A percentile compares a stretch with the other conserved stretches of the same genome.
These are phyloP conservation scores for Lepilemur ruficaudatus DNA, from an alignment of 2,797 vertebrate genomes.

Conservation along the genomic window DNA sequence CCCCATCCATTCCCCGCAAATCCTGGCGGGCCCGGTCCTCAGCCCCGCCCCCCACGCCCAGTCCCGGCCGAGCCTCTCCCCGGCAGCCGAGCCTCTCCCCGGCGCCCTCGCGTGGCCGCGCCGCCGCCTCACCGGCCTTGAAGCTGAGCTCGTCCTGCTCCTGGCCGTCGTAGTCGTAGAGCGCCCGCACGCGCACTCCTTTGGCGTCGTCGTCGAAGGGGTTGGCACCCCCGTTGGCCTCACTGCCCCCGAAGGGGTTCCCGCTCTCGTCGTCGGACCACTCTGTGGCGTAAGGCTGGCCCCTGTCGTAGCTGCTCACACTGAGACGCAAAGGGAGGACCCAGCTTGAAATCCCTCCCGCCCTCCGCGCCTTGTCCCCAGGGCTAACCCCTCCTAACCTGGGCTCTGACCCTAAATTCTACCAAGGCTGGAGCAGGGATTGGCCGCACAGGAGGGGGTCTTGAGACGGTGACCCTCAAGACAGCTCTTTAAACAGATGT, in stretches of 20 bases:
- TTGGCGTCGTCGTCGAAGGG: slow-evolving; percentile 94
- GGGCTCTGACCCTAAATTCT: background rate
- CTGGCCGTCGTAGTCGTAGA: slow-evolving; percentile 98
- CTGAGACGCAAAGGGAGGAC: slow-evolving; percentile 78
- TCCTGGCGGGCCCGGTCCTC: background rate
- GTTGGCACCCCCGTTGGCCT: slow-evolving; percentile 92
- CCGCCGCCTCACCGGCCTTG: slow-evolving; percentile 90
- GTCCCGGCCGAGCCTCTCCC: background rate
- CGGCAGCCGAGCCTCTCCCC: background rate
- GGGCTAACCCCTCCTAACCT: background rate
- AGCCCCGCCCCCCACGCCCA: background rate
- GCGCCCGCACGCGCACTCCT: slow-evolving; percentile 93
- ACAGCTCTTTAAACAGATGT: background rate
- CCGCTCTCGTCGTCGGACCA: slow-evolving; percentile 98
- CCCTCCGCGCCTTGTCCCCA: background rate
- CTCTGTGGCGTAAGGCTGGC: slow-evolving; percentile 93
- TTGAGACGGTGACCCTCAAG: background rate
- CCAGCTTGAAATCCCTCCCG: background rate
- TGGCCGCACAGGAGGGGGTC: background rate
- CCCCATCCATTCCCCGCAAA: background rate
- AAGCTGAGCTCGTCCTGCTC: slow-evolving; percentile 98
- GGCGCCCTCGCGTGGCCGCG: background rate
- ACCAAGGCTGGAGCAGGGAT: background rate
- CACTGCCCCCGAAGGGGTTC: slow-evolving; percentile 89
- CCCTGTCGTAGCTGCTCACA: slow-evolving; percentile 97